Percentiles rank a stretch among this genome's conserved stretches.
These are phyloP conservation scores for Bubo blakistoni DNA, from an alignment of 2,113 vertebrate species.

Conservation along the genomic window DNA sequence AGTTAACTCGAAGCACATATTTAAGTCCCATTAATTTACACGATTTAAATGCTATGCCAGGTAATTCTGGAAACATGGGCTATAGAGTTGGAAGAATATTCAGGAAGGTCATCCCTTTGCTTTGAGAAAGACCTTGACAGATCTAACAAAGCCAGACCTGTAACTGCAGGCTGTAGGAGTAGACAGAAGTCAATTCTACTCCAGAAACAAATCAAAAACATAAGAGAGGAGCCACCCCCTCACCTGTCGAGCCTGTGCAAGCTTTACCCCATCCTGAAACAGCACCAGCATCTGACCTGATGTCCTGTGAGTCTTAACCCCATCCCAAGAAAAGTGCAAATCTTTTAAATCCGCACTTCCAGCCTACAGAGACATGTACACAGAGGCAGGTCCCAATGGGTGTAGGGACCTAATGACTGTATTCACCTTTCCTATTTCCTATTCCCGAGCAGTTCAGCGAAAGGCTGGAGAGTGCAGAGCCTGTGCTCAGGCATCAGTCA, in stretches of 20 bases:
- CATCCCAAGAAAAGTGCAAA: background rate
- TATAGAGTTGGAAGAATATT: background rate
- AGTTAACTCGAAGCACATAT: background rate
- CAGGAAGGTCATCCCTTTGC: background rate
- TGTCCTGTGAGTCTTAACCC: background rate
- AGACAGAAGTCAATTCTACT: background rate
- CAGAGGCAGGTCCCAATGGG: background rate
- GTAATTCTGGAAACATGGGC: background rate
- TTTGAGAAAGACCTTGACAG: background rate
- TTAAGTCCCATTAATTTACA: background rate
- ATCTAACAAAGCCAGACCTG: background rate
- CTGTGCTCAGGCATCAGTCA: background rate
- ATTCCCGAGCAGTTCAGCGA: background rate
- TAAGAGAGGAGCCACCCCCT: background rate
- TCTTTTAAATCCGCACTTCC: background rate
- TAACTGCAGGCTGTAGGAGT: too few species aligned
- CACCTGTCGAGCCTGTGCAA: background rate
- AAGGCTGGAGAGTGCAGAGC: background rate
- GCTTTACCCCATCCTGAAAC: background rate
- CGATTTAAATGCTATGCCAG: background rate
- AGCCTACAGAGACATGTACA: too few species aligned
- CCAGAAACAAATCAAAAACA: background rate
- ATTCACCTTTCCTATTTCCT: background rate
- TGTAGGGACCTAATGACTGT: background rate
- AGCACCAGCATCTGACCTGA: background rate